Percentiles rank a stretch among this genome's conserved stretches.
phyloP scores from a whole-genome alignment of 2,113 vertebrate species.

The Tichodroma muraria region DNA sequence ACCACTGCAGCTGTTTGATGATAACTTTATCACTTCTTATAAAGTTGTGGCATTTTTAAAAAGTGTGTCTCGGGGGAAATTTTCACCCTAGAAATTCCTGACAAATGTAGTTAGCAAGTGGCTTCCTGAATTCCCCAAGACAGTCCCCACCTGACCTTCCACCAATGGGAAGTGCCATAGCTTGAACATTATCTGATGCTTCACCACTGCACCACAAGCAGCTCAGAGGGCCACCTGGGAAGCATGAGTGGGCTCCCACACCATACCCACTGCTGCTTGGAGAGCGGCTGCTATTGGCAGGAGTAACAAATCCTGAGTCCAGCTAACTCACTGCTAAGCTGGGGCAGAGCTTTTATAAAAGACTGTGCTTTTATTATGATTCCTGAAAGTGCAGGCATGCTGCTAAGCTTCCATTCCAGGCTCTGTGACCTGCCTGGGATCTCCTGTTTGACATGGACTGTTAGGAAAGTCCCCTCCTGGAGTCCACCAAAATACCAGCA shows the following conservation, averaged over 20 bases:
- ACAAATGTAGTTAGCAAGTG: not conserved
- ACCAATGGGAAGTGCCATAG: not conserved
- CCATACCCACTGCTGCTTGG: not conserved
- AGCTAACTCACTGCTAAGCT: not conserved
- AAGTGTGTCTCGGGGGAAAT: fast-evolving
- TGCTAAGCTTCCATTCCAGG: not conserved
- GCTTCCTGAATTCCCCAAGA: not conserved
- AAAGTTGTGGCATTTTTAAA: not conserved
- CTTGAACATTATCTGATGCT: not conserved
- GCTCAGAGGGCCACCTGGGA: not conserved
- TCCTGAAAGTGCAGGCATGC: not conserved
- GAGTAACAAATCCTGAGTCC: not conserved
- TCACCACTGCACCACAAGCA: not conserved
- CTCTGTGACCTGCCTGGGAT: not conserved
- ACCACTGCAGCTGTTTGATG: not conserved
- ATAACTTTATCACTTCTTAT: not conserved
- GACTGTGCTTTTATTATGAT: not conserved
- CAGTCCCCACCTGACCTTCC: not conserved
- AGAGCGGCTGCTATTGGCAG: fast-evolving
- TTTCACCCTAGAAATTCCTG: not conserved
- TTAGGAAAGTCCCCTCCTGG: not conserved
- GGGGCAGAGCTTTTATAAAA: not conserved
- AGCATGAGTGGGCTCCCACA: not conserved
- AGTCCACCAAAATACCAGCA: not conserved
- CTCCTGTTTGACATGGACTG: not conserved